Base-by-base conservation (phyloP, 2,113 vertebrate species). In the Ophthalmolycus amberensis region DNA sequence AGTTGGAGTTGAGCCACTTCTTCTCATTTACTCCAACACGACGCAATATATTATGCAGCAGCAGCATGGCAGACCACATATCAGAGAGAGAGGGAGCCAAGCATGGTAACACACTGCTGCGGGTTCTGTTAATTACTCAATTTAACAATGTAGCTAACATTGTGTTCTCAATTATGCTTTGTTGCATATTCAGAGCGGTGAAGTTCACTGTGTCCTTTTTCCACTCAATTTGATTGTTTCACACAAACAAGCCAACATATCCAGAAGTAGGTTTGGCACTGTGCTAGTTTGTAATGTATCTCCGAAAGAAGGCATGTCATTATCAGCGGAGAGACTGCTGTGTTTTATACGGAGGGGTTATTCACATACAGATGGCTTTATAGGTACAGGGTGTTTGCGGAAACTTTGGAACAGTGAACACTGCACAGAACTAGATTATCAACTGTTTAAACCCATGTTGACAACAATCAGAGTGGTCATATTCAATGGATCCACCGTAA, bases 31-130 rank as follows among this genome's bases (percentile, higher is more conserved):
- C 62, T 62, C 74, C 37, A 78, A 74, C 59, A 75, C 63, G 66
- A 77, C 50, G 56, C 82, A 88, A 86, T 85, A 75, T 75, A 83
- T 90, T 84, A 86, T 89, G 83, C 87, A 90, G 75, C 54, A 56
- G 10, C 73, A 69, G 80, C 77, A 79, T 48, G 67, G 71, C 67
- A 83, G 79, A 82, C 12, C 52, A 71, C 67, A 83, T 40, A 69
- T 15, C 22, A 29, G 29, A 59, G 59, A 52, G 42, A 77, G 60
- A 74, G 18, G n/a, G n/a, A 71, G 62, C 44, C 71, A 63, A 71
- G 50, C 63, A 66, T 50, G 42, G 71, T 79, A 84, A 82, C 9
- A 71, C 40, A 42, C 20, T 76, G 62, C 46, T 79, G 79, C 9
- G 10, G 73, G 29, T 83, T 90, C 79, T 56, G 81, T 75, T 90